A percentile compares a stretch with the other conserved stretches of the same genome.
phyloP scores from a whole-genome alignment of 2,888 invertebrate genomes.

The Drosophila pseudotalamancana region DNA sequence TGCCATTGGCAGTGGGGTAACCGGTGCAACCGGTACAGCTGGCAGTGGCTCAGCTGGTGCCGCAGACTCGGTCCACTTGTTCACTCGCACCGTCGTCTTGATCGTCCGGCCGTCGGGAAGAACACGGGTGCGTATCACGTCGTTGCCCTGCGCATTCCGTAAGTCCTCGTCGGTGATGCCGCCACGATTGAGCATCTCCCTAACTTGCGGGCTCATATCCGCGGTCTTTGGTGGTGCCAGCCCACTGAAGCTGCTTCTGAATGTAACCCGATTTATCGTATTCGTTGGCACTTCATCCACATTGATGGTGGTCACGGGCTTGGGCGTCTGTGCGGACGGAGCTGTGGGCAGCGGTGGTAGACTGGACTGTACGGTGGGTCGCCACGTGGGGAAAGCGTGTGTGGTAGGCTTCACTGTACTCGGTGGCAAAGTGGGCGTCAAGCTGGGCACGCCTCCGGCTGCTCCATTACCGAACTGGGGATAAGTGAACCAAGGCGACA shows the following conservation, averaged over 20 bases:
- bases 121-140: constrained; percentile 43
- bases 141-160: constrained; percentile 25
- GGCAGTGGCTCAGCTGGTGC: not conserved
- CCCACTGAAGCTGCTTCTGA: constrained; percentile 25
- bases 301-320: constrained; percentile 22
- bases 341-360: constrained; percentile 36
- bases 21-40: not conserved
- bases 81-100: constrained; percentile 54
- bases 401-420: not conserved
- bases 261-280: constrained; percentile 21
- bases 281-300: constrained; percentile 45
- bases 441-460: not conserved
- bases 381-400: no score
- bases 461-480: not conserved
- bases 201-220: constrained; percentile 46
- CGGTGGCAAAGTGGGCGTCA: not conserved
- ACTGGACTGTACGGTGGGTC: not conserved
- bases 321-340: not conserved
- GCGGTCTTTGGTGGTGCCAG: constrained; percentile 10
- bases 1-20: not conserved
- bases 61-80: no score
- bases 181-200: constrained; percentile 44
- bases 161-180: constrained; percentile 68
- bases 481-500: constrained; percentile 7
- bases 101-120: constrained; percentile 63